Conservation (phyloP, 2,888 invertebrate genomes). For the Nomada ferruginata region DNA sequence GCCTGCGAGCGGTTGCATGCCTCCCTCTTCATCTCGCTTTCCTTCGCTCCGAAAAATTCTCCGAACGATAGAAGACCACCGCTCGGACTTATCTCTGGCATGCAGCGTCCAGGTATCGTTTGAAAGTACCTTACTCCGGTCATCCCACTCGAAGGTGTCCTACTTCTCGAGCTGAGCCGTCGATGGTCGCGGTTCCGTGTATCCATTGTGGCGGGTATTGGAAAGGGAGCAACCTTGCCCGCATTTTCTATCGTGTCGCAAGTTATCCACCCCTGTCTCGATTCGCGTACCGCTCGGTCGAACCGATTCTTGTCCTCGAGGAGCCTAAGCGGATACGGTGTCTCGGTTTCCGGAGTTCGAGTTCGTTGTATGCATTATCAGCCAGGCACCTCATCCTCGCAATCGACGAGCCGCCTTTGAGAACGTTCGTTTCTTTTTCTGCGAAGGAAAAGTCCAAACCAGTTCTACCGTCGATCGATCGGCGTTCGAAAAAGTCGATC, state of each 20-base stretch:
- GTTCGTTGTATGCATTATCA: too few relatives aligned
- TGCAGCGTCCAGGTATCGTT: constrained; percentile 63
- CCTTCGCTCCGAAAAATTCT: constrained; percentile 22
- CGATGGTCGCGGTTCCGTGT: constrained; percentile 69
- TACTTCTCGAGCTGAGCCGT: constrained; percentile 60
- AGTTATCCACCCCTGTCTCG: constrained; percentile 51
- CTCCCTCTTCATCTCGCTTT: constrained; percentile 34
- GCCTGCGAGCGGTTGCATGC: constrained; percentile 8
- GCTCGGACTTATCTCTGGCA: constrained; percentile 25
- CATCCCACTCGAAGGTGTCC: constrained; percentile 57
- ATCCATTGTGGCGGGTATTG: constrained; percentile 63
- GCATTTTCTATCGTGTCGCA: constrained; percentile 67
- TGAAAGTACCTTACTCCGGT: constrained; percentile 62
- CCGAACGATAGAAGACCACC: constrained; percentile 4
- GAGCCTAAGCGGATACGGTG: constrained; percentile 32
- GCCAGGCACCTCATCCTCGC: too few relatives aligned
- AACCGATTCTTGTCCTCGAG: constrained; percentile 14
- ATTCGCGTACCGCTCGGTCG: neutral
- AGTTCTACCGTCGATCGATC: constrained; percentile 19
- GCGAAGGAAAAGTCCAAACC: too few relatives aligned
- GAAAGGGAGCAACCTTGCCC: constrained; percentile 73
- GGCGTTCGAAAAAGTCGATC: constrained; percentile 58
- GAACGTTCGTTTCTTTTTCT: neutral
- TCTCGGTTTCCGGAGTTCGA: constrained; percentile 29
- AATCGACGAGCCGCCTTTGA: constrained; percentile 19